Evolutionary conservation across 2,113 vertebrate species (phyloP), one percentile per base, ranked within the genome.

Genomic region (Pao palembangensis): DNA sequence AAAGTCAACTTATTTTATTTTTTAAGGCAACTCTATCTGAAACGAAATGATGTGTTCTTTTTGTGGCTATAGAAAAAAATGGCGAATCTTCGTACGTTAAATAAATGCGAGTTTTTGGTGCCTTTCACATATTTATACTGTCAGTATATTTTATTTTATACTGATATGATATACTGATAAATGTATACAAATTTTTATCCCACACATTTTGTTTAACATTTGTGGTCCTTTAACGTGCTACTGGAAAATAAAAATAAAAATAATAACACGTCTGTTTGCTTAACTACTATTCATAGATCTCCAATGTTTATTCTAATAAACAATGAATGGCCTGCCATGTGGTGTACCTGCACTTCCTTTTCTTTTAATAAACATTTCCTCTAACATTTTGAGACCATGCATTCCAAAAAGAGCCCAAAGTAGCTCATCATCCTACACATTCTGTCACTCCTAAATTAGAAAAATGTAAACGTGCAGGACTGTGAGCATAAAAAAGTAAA

Each of bases 11-110:
- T 38, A 38, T 38, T 38, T 38, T 8, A 38, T 38, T 38, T 38
- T 38, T 38, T 38, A 2, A 12, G 8, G 8, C 11, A 3, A 38
- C 34, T 38, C 8, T 38, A 38, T 38, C 34, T 38, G 11, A 38
- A 38, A 38, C 2, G 1, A 31, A 31, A 31, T 6, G 28, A 8
- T 31, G 5, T 31, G 28, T 23, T 28, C 38, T 42, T 60, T 54
- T 6, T 28, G 0, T 20, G 0, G 0, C 46, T 48, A 51, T 14
- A 15, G 3, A 23, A 21, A 2, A 54, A 20, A 6, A 1, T 66
- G 43, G 50, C 43, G 79, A 78, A 75, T 78, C 58, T 63, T 65
- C 44, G 53, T 53, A 28, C 34, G 5, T 23, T 4, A 76, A 80
- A 66, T 28, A 1, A 41, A 11, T 47, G 49, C 12, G 13, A 15